These are phyloP conservation scores for Eupleurogrammus muticus DNA, from an alignment of 2,797 vertebrate genomes.

Conservation along the genomic window DNA sequence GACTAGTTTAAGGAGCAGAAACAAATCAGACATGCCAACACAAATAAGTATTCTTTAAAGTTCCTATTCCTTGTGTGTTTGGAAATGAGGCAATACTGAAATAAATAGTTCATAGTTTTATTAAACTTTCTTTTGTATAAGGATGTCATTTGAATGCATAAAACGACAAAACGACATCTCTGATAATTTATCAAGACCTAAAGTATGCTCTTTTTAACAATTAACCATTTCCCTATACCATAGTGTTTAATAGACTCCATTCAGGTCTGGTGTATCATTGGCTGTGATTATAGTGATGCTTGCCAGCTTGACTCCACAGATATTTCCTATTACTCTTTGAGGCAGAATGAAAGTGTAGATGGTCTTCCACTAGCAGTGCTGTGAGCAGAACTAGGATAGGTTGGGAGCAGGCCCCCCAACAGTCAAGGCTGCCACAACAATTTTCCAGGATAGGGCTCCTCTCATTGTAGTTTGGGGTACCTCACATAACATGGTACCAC, in stretches of 20 bases:
- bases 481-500: conserved; percentile 40
- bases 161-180: background rate
- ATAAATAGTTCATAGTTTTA: too few relatives aligned
- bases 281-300: background rate
- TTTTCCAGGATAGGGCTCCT: conserved; percentile 47
- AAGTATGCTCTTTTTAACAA: background rate
- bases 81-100: background rate
- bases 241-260: background rate
- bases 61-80: too few relatives aligned
- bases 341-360: conserved; percentile 20
- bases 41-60: background rate
- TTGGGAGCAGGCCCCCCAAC: conserved; percentile 34
- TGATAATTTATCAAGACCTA: background rate
- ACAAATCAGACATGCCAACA: conserved; percentile 1
- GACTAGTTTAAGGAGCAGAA: background rate
- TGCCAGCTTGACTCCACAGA: background rate
- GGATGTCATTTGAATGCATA: background rate
- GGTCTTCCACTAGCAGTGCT: conserved; percentile 18
- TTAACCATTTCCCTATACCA: too few relatives aligned
- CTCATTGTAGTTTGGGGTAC: conserved; percentile 39
- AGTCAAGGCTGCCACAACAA: conserved; percentile 53
- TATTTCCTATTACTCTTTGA: conserved; percentile 1
- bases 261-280: background rate
- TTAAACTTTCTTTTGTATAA: too few relatives aligned
- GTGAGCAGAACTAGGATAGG: conserved; percentile 24